Percentiles rank a stretch among this genome's conserved stretches.
Conservation (phyloP, 2,113 vertebrate species). For the Gallinago jamesoni region DNA sequence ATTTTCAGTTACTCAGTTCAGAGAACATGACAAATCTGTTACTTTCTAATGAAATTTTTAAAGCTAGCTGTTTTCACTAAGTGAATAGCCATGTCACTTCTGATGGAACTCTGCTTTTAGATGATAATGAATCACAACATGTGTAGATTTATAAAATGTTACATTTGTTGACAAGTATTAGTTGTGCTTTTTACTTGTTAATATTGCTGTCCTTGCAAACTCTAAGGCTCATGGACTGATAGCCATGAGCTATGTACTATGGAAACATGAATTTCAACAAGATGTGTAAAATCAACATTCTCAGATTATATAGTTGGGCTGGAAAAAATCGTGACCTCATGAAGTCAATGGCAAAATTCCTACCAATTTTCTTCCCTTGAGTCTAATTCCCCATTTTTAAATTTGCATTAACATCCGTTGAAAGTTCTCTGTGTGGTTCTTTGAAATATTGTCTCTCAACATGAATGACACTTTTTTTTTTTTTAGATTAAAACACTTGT, state of each 20-base stretch:
- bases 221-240: not conserved
- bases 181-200: not conserved
- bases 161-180: not conserved
- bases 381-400: not conserved
- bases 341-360: not conserved
- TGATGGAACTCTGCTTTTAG: not conserved
- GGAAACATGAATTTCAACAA: not conserved
- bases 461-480: not conserved
- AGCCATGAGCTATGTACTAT: not conserved
- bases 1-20: conserved; percentile 6
- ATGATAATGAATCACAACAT: not conserved
- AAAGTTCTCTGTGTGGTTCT: not conserved
- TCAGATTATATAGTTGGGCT: not conserved
- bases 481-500: not conserved
- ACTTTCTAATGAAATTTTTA: not conserved
- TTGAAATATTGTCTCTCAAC: not conserved
- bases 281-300: not conserved
- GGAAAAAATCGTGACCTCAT: not conserved
- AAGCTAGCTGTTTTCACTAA: not conserved
- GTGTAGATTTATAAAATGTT: not conserved
- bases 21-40: not conserved
- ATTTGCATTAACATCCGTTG: not conserved
- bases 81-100: not conserved
- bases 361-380: not conserved
- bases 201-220: not conserved